These are phyloP conservation scores for Phylloscopus trochilus DNA, from an alignment of 2,113 vertebrate genomes.

Conservation along the genomic window DNA sequence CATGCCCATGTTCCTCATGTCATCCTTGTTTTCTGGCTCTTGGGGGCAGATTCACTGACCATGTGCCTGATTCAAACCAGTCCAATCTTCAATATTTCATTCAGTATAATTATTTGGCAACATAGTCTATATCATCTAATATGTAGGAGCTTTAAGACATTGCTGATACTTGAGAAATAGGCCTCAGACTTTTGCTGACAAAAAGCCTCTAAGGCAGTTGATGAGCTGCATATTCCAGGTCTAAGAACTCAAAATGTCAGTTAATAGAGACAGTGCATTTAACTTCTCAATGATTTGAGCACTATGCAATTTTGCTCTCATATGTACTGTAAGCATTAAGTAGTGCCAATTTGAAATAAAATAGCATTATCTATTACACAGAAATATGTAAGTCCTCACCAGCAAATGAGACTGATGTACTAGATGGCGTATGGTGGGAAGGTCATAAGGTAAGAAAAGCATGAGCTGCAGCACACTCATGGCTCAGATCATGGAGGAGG, in stretches of 20 bases:
- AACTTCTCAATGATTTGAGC: neutral
- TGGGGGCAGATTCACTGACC: neutral
- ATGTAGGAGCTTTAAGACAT: neutral
- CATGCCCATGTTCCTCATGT: neutral
- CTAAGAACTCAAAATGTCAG: neutral
- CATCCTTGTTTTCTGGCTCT: neutral
- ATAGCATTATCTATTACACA: neutral
- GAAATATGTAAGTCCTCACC: neutral
- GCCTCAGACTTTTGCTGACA: neutral
- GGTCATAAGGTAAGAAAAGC: neutral
- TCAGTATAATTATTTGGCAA: neutral
- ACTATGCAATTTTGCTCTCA: neutral
- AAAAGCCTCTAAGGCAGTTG: neutral
- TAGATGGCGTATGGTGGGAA: neutral
- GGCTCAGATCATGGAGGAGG: neutral
- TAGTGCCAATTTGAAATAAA: neutral
- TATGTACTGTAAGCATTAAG: neutral
- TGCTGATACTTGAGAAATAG: neutral
- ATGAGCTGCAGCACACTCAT: neutral
- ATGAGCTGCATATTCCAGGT: neutral
- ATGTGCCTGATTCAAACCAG: neutral
- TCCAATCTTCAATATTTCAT: neutral
- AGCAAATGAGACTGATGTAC: neutral
- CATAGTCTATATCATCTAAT: neutral
- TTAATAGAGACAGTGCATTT: neutral